These are phyloP conservation scores for Lithophane leautieri DNA, from an alignment of 2,888 invertebrate genomes.

Conservation along the genomic window DNA sequence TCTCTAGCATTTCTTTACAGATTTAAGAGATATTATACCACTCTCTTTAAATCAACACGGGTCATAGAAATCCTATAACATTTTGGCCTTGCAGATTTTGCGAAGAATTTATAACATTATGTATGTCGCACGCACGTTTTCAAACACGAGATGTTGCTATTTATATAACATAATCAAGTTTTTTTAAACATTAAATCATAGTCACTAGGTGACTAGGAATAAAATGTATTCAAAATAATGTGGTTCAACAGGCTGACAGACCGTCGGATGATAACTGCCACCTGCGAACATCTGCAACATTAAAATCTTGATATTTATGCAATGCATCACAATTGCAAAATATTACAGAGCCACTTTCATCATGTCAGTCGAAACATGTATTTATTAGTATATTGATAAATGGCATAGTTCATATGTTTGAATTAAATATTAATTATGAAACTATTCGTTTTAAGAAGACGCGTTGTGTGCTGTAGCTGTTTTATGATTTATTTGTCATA, in stretches of 20 bases:
- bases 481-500: too few relatives aligned
- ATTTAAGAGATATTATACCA: not conserved
- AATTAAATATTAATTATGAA: constrained; percentile 41
- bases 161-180: constrained; percentile 36
- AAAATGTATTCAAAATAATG: constrained; percentile 37
- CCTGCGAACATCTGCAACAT: constrained; percentile 52
- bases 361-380: constrained; percentile 41
- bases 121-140: constrained; percentile 6
- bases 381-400: constrained; percentile 47
- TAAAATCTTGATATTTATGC: constrained; percentile 56
- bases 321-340: constrained; percentile 59
- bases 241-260: constrained; percentile 13
- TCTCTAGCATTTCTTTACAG: not conserved
- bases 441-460: not conserved
- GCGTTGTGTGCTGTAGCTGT: not conserved
- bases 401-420: constrained; percentile 44
- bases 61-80: too few relatives aligned
- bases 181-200: not conserved
- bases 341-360: constrained; percentile 51
- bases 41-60: too few relatives aligned
- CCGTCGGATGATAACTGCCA: constrained; percentile 33
- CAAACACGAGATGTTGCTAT: constrained; percentile 31
- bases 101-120: not conserved
- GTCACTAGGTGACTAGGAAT: not conserved
- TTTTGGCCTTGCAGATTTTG: not conserved